Evolutionary conservation across 2,797 vertebrate genomes (phyloP).

Genomic region (Bradypodion pumilum): DNA sequence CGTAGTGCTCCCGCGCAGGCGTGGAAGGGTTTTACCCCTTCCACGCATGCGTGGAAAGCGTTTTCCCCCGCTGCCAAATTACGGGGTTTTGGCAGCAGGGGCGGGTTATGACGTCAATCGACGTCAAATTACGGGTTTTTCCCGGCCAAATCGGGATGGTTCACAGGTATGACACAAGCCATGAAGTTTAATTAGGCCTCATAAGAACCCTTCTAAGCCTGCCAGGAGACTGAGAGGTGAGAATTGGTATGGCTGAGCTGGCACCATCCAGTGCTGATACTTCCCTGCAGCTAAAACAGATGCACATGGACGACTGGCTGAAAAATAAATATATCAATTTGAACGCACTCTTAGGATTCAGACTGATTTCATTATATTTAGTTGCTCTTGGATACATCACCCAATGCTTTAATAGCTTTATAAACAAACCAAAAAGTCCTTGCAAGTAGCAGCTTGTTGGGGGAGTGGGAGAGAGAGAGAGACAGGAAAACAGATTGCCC

Average conservation of each 20-base stretch:
- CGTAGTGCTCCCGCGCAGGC: too few species aligned
- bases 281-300: conserved; percentile 14
- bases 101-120: too few species aligned
- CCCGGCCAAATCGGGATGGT: too few species aligned
- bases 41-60: too few species aligned
- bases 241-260: background rate
- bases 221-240: background rate
- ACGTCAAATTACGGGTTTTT: too few species aligned
- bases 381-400: conserved; percentile 8
- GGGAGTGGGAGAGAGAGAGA: conserved; percentile 21
- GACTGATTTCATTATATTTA: conserved; percentile 27
- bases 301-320: conserved; percentile 9
- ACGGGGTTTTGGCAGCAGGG: too few species aligned
- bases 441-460: conserved; percentile 9
- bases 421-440: background rate
- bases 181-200: conserved; percentile 5
- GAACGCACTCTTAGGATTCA: conserved; percentile 5
- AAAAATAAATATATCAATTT: conserved; percentile 24
- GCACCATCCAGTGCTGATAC: background rate
- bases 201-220: background rate
- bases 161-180: too few species aligned
- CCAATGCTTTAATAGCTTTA: conserved; percentile 1
- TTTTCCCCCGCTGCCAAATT: too few species aligned
- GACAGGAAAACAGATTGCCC: conserved; percentile 2
- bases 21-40: too few species aligned